These are phyloP conservation scores for Drosophila mayaguana DNA, from an alignment of 2,888 invertebrate genomes.

Conservation along the genomic window DNA sequence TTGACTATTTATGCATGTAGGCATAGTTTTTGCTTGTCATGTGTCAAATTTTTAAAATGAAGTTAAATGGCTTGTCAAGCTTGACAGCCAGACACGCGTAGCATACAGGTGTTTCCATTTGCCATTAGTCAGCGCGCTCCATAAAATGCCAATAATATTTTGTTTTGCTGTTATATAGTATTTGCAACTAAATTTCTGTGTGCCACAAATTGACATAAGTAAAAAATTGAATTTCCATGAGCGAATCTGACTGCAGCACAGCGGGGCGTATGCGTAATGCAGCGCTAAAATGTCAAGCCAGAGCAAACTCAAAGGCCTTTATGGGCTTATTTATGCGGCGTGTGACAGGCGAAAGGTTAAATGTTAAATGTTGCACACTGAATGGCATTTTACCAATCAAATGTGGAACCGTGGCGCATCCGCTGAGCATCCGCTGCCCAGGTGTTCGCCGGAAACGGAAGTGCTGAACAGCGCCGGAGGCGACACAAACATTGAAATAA, in stretches of 20 bases:
- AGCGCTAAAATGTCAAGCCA: slow-evolving; percentile 24
- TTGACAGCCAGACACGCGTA: slow-evolving; percentile 6
- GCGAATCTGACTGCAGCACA: too few species aligned
- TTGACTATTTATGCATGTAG: slow-evolving; percentile 1
- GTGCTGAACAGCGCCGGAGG: slow-evolving; percentile 57
- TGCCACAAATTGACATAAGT: slow-evolving; percentile 45
- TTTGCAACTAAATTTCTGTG: slow-evolving; percentile 8
- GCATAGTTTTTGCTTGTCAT: background rate
- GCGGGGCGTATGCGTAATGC: slow-evolving; percentile 33
- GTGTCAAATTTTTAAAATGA: background rate
- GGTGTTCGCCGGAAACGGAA: slow-evolving; percentile 67
- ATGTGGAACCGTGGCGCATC: slow-evolving; percentile 57
- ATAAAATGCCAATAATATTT: background rate
- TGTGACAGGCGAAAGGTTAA: slow-evolving; percentile 66
- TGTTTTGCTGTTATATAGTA: background rate
- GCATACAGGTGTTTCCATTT: background rate
- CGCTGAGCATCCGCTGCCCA: slow-evolving; percentile 43
- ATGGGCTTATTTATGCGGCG: slow-evolving; percentile 47
- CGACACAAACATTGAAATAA: slow-evolving; percentile 25
- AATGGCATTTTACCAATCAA: slow-evolving; percentile 60
- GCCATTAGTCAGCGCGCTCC: background rate
- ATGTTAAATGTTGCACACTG: slow-evolving; percentile 70
- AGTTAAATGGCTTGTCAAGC: slow-evolving; percentile 6
- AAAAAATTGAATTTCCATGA: slow-evolving; percentile 23
- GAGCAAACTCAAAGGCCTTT: slow-evolving; percentile 11